Conservation (phyloP, 2,888 invertebrate species). For the Agriotes lineatus region DNA sequence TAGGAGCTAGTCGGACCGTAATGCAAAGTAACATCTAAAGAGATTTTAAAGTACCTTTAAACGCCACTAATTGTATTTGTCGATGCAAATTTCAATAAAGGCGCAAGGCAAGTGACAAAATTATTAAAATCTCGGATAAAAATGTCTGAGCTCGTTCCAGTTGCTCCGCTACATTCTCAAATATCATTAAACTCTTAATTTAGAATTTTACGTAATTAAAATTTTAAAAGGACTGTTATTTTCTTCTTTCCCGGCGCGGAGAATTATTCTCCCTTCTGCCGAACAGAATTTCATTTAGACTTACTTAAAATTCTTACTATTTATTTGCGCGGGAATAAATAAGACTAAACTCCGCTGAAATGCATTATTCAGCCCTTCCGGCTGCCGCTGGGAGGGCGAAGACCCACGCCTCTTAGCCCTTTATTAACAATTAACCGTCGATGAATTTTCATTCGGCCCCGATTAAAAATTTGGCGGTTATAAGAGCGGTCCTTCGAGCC, state of each 20-base stretch:
- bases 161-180: conserved; percentile 41
- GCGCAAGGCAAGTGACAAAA: conserved; percentile 43
- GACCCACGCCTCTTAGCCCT: background rate
- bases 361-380: conserved; percentile 33
- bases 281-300: conserved; percentile 38
- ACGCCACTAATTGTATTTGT: conserved; percentile 46
- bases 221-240: conserved; percentile 45
- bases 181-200: conserved; percentile 48
- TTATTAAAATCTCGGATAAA: conserved; percentile 44
- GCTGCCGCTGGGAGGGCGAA: background rate
- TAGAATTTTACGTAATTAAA: conserved; percentile 47
- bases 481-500: background rate
- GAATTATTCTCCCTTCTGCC: conserved; percentile 14
- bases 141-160: conserved; percentile 40
- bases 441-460: background rate
- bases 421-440: background rate
- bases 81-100: conserved; percentile 46
- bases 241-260: conserved; percentile 28
- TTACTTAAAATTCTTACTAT: conserved; percentile 37
- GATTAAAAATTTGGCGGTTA: background rate
- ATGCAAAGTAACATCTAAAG: conserved; percentile 42
- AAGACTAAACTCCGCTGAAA: conserved; percentile 31
- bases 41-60: conserved; percentile 43
- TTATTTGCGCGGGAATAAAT: conserved; percentile 37
- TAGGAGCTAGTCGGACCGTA: conserved; percentile 34